Evolutionary conservation across 2,113 vertebrate genomes (phyloP).

Genomic region (Bubalus kerabau): DNA sequence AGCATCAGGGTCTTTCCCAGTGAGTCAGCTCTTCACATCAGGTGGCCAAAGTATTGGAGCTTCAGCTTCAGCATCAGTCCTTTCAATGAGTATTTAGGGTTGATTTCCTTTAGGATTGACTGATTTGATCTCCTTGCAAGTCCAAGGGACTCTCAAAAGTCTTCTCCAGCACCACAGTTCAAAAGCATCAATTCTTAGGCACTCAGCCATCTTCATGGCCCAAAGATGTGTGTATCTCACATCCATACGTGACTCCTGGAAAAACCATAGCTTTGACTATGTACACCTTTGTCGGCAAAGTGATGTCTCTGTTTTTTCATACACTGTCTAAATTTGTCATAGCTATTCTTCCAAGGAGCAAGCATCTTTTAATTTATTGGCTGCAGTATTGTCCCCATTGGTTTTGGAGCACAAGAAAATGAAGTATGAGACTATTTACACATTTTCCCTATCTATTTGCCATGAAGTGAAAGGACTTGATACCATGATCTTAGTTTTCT

Average conservation of each 20-base stretch:
- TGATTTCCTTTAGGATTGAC: background rate
- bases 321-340: background rate
- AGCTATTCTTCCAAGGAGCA: background rate
- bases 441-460: background rate
- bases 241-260: background rate
- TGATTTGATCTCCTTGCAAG: background rate
- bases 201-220: background rate
- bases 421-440: background rate
- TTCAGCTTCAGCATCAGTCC: background rate
- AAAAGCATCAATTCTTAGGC: background rate
- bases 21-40: background rate
- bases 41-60: background rate
- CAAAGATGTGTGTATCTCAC: background rate
- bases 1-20: background rate
- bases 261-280: background rate
- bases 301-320: background rate
- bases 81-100: background rate
- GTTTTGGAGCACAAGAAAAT: background rate
- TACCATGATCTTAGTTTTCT: background rate
- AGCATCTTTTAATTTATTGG: background rate
- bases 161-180: background rate
- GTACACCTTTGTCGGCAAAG: background rate
- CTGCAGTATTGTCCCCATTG: background rate
- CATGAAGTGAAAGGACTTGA: background rate
- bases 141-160: background rate